These are phyloP conservation scores for Pasiphila rectangulata DNA, from an alignment of 2,888 invertebrate genomes.

Conservation along the genomic window DNA sequence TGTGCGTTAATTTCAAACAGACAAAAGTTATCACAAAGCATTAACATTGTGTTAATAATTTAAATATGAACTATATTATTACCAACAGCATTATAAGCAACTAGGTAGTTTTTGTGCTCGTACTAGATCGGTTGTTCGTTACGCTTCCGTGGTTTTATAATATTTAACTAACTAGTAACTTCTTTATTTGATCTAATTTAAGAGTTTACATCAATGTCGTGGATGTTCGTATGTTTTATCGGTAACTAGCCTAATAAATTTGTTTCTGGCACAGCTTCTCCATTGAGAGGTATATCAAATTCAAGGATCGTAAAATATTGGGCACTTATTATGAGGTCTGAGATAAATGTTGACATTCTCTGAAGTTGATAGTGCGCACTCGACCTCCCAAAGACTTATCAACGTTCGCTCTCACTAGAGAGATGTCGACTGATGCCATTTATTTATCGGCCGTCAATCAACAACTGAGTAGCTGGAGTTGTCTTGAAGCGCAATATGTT, in stretches of 20 bases:
- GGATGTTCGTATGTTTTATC: not conserved
- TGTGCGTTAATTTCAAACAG: too few relatives aligned
- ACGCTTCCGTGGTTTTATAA: too few relatives aligned
- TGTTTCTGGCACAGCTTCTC: not conserved
- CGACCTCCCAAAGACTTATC: slow-evolving; percentile 60
- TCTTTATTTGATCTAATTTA: too few relatives aligned
- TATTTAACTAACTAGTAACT: too few relatives aligned
- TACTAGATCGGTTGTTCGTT: too few relatives aligned
- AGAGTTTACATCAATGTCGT: not conserved
- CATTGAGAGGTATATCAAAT: not conserved
- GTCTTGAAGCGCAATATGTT: slow-evolving; percentile 44
- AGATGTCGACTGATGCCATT: slow-evolving; percentile 62
- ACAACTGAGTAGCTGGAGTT: slow-evolving; percentile 39
- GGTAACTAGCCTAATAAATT: not conserved
- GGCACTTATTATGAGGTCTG: slow-evolving; percentile 6
- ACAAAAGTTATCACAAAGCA: too few relatives aligned
- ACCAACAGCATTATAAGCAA: too few relatives aligned
- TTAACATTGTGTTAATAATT: too few relatives aligned
- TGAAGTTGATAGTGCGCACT: slow-evolving; percentile 24
- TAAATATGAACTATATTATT: too few relatives aligned
- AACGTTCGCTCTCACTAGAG: slow-evolving; percentile 52
- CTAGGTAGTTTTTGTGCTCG: too few relatives aligned
- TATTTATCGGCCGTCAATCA: slow-evolving; percentile 66
- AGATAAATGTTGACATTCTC: slow-evolving; percentile 18
- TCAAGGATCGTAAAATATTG: not conserved